Conservation (phyloP, 2,113 vertebrate species). For the Stegastes partitus region DNA sequence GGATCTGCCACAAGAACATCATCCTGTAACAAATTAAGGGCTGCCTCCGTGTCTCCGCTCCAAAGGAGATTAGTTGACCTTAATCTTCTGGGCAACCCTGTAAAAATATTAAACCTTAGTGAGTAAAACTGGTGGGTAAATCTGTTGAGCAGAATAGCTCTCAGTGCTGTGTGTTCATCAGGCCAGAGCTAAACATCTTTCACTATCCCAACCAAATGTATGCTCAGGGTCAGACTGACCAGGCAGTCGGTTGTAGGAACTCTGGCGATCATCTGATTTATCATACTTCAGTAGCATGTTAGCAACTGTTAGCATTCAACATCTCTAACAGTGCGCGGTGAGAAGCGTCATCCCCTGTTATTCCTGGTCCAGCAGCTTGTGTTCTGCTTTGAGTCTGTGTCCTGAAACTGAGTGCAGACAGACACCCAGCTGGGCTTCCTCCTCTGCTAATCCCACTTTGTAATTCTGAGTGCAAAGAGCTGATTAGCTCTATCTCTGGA, state of each 20-base stretch:
- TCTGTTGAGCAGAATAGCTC: not conserved
- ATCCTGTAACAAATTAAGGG: slow-evolving; percentile 88
- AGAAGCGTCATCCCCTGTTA: not conserved
- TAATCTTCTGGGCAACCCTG: slow-evolving; percentile 91
- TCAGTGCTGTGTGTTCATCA: too few relatives aligned
- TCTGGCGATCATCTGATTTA: too few relatives aligned
- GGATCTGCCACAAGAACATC: slow-evolving; percentile 91
- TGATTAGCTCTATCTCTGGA: slow-evolving; percentile 56
- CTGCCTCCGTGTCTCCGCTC: slow-evolving; percentile 88
- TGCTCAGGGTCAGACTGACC: too few relatives aligned
- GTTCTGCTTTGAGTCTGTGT: not conserved
- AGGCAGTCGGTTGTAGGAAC: too few relatives aligned
- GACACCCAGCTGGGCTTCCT: not conserved
- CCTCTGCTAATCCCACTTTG: slow-evolving; percentile 28
- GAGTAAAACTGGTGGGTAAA: not conserved
- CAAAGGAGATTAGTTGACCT: slow-evolving; percentile 90
- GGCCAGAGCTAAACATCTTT: too few relatives aligned
- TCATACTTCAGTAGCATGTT: too few relatives aligned
- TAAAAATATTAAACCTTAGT: slow-evolving; percentile 18
- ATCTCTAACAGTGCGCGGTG: too few relatives aligned
- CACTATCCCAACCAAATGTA: too few relatives aligned
- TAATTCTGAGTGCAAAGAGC: slow-evolving; percentile 11
- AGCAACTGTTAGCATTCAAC: too few relatives aligned
- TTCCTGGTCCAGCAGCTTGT: not conserved
- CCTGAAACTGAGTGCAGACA: not conserved